Conservation (phyloP, 2,888 invertebrate genomes). For the Luffia ferchaultella region DNA sequence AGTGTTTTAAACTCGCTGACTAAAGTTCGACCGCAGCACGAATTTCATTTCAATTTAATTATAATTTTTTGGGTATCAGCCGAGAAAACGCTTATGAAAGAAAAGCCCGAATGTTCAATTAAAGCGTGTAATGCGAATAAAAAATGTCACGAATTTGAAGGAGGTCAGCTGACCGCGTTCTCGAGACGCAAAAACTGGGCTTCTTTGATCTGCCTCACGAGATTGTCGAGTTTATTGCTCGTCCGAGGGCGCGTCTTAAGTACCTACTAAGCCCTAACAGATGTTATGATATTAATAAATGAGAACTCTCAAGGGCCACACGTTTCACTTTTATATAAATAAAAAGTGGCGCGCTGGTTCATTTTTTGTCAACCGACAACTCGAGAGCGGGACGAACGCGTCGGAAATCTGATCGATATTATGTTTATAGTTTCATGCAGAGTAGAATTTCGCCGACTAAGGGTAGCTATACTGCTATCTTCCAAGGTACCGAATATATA, state of each 20-base stretch:
- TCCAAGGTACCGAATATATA: too few species aligned
- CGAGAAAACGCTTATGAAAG: neutral
- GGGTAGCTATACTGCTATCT: too few species aligned
- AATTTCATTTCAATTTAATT: neutral
- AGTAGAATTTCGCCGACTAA: too few species aligned
- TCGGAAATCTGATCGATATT: too few species aligned
- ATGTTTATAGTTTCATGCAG: too few species aligned
- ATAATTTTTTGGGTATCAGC: too few species aligned
- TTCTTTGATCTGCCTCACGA: neutral
- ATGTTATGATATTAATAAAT: neutral
- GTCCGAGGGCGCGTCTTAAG: neutral
- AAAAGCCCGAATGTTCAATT: neutral
- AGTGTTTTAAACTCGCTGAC: too few species aligned
- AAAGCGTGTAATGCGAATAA: neutral
- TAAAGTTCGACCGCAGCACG: neutral
- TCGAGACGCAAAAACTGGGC: neutral
- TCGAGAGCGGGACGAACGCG: too few species aligned
- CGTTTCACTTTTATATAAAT: too few species aligned
- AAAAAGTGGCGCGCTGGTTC: too few species aligned
- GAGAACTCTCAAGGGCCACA: neutral
- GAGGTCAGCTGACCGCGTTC: neutral
- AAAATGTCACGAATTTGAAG: neutral
- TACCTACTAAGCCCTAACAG: neutral
- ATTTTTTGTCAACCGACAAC: too few species aligned
- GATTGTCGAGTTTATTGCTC: neutral